These are phyloP conservation scores for Drosophila borealis DNA, from an alignment of 2,888 invertebrate species.

Conservation along the genomic window DNA sequence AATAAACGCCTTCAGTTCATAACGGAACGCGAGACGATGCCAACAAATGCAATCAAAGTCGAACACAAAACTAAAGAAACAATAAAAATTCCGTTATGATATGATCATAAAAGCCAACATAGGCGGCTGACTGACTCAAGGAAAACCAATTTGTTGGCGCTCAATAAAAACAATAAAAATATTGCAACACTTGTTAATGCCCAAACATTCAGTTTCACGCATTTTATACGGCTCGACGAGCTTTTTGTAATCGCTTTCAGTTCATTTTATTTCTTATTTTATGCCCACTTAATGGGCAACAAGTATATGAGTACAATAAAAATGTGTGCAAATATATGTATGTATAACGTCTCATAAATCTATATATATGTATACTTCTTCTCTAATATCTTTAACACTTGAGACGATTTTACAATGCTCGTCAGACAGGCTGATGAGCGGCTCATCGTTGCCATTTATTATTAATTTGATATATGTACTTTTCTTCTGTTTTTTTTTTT, in stretches of 20 bases:
- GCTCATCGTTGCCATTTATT: not conserved
- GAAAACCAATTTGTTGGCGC: constrained; percentile 61
- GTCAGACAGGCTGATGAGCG: constrained; percentile 2
- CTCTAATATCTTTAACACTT: not conserved
- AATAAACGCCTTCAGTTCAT: constrained; percentile 57
- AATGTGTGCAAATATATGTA: constrained; percentile 21
- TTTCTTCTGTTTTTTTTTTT: not conserved
- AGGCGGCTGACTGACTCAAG: constrained; percentile 43
- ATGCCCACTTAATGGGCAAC: constrained; percentile 11
- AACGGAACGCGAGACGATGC: constrained; percentile 11
- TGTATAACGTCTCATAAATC: not conserved
- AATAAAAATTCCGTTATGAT: constrained; percentile 68
- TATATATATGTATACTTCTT: not conserved
- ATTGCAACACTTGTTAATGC: constrained; percentile 64
- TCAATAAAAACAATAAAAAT: constrained; percentile 63
- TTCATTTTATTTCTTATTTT: constrained; percentile 11
- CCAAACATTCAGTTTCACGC: constrained; percentile 9
- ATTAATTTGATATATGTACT: not conserved
- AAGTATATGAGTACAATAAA: constrained; percentile 16
- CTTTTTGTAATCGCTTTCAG: constrained; percentile 21
- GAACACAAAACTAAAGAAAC: constrained; percentile 56
- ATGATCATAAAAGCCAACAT: constrained; percentile 58
- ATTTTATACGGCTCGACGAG: constrained; percentile 11
- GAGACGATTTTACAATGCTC: not conserved
- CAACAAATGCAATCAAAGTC: constrained; percentile 60